Evolutionary conservation across 2,797 vertebrate species (phyloP).

Genomic region (Lacerta viridis): DNA sequence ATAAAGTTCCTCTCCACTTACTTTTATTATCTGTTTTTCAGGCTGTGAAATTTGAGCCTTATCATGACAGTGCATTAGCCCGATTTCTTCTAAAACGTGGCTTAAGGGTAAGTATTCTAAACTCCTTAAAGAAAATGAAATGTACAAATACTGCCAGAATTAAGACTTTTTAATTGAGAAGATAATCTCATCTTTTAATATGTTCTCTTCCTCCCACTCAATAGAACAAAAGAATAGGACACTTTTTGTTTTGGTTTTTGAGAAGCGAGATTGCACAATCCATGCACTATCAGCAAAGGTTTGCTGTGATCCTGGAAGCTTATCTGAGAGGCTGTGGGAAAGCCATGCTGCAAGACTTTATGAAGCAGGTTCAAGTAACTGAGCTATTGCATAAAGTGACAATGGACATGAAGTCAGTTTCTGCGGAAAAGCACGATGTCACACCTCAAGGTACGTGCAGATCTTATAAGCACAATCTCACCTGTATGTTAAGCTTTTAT

Average conservation of each 20-base stretch:
- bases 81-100: slow-evolving; percentile 95
- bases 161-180: slow-evolving; percentile 17
- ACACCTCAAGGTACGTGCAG: slow-evolving; percentile 90
- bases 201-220: slow-evolving; percentile 57
- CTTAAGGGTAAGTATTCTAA: slow-evolving; percentile 87
- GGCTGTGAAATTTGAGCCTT: slow-evolving; percentile 99
- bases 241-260: slow-evolving; percentile 99
- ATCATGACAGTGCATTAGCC: slow-evolving; percentile 96
- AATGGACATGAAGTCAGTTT: slow-evolving; percentile 93
- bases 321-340: slow-evolving; percentile 95
- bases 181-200: slow-evolving; percentile 42
- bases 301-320: slow-evolving; percentile 94
- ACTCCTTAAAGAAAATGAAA: background rate
- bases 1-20: background rate
- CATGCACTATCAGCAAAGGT: slow-evolving; percentile 97
- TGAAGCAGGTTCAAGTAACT: slow-evolving; percentile 93
- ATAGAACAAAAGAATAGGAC: slow-evolving; percentile 97
- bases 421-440: slow-evolving; percentile 94
- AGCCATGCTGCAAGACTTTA: slow-evolving; percentile 93
- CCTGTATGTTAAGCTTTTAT: background rate
- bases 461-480: background rate
- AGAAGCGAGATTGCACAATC: slow-evolving; percentile 98
- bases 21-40: slow-evolving; percentile 70
- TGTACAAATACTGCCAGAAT: slow-evolving; percentile 34
- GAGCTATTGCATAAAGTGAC: slow-evolving; percentile 95